Conservation (phyloP, 2,797 vertebrate genomes). For the Poeciliopsis turneri region DNA sequence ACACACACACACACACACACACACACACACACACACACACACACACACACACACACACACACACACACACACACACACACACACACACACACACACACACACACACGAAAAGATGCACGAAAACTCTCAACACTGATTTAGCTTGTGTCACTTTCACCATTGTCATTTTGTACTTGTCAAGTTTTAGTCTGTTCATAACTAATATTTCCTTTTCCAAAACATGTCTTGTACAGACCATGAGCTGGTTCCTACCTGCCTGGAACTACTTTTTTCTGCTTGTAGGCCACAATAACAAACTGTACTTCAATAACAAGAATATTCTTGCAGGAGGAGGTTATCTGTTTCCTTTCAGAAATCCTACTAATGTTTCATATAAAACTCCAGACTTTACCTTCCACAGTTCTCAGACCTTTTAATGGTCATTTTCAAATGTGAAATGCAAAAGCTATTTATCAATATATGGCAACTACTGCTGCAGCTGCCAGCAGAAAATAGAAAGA, state of each 20-base stretch:
- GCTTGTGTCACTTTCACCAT: background rate
- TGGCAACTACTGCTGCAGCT: background rate
- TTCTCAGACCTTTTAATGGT: background rate
- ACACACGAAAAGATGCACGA: background rate
- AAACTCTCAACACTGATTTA: background rate
- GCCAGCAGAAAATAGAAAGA: background rate
- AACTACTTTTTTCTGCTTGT: background rate
- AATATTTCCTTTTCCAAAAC: background rate
- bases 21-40: no score
- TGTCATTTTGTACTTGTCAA: background rate
- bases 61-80: no score
- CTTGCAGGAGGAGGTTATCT: background rate
- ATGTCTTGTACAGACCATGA: background rate
- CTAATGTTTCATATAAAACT: background rate
- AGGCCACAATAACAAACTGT: background rate
- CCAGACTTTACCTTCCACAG: background rate
- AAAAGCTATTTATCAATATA: background rate
- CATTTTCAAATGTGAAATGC: background rate
- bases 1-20: background rate
- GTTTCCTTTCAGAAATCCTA: background rate
- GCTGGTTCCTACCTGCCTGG: background rate
- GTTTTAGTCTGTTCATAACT: background rate
- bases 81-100: slow-evolving; percentile 3
- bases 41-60: no score
- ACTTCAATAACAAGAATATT: background rate